phyloP scores from a whole-genome alignment of 2,113 vertebrate species.

The Perccottus glenii region DNA sequence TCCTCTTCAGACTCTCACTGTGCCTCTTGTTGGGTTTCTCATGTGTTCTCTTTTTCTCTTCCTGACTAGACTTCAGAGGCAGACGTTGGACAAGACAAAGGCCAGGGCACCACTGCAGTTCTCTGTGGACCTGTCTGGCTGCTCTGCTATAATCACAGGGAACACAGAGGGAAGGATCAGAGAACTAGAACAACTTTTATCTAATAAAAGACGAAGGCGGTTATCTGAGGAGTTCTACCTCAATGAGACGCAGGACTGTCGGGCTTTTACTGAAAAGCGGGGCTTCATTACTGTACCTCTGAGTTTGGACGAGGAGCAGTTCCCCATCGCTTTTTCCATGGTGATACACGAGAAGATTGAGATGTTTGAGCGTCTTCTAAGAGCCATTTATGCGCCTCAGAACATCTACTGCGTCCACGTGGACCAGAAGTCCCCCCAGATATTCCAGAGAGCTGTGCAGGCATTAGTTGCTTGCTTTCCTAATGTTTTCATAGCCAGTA shows the following conservation, averaged over 20 bases:
- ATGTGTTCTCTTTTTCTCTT: too few relatives aligned
- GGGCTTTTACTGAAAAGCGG: slow-evolving; percentile 68
- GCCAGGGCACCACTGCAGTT: slow-evolving; percentile 10
- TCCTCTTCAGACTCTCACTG: too few relatives aligned
- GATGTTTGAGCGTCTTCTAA: slow-evolving; percentile 90
- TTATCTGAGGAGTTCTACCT: slow-evolving; percentile 76
- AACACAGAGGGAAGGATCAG: slow-evolving; percentile 46
- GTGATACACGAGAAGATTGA: slow-evolving; percentile 91
- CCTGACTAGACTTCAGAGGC: too few relatives aligned
- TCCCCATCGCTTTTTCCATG: slow-evolving; percentile 90
- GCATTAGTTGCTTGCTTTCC: too few relatives aligned
- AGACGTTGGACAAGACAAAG: too few relatives aligned
- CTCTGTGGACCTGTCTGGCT: slow-evolving; percentile 69
- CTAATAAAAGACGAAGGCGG: not conserved
- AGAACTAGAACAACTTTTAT: slow-evolving; percentile 65
- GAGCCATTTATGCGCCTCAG: slow-evolving; percentile 87
- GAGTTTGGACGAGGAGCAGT: slow-evolving; percentile 83
- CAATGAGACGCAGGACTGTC: slow-evolving; percentile 82
- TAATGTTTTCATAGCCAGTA: slow-evolving; percentile 74
- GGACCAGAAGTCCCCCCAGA: too few relatives aligned
- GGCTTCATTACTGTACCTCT: slow-evolving; percentile 80
- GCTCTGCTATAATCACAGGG: slow-evolving; percentile 77
- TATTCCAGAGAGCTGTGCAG: too few relatives aligned
- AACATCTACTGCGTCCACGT: slow-evolving; percentile 76
- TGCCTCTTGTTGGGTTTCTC: too few relatives aligned